Evolutionary conservation across 1,140 invertebrate genomes (phyloP), one percentile per base, ranked within the genome.

Genomic region (Nixonia krombeini): DNA sequence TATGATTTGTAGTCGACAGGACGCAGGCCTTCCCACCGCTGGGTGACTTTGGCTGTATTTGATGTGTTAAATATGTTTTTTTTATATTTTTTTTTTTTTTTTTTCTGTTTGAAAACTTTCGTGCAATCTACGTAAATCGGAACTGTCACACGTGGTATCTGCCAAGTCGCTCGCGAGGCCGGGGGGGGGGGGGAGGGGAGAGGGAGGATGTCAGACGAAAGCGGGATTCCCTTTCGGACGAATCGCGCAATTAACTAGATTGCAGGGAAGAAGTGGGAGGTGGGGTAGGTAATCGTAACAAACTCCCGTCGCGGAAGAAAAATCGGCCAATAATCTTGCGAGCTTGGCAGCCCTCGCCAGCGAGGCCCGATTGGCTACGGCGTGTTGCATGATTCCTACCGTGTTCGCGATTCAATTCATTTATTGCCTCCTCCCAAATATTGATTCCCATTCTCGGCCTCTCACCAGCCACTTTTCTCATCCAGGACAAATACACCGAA

Each of bases 201-300:
- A n/a, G n/a, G n/a, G n/a, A n/a, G n/a, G n/a, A n/a, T n/a, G n/a
- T n/a, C n/a, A n/a, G n/a, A n/a, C n/a, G 52, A 46, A 57, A 41
- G 52, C 52, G 49, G 44, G 38, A 55, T 45, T 59, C 51, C 51
- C 45, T 64, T 31, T n/a, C 13, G 9, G 29, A 40, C 50, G 44
- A 55, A 53, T 58, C 29, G 18, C 31, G 44, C 55, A 52, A 66
- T 59, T 66, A 66, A 66, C 47, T 35, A 49, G 46, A 53, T 42
- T 40, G 44, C 25, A 21, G 21, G 23, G 42, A 41, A 53, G 44
- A 7, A 15, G 12, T 3, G 16, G 7, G 23, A 38, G n/a, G n/a
- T n/a, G 52, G 9, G 17, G 10, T n/a, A n/a, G 23, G 18, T 44
- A 61, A 35, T 52, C 49, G 35, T 8, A 37, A 41, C 37, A 42